Conservation (phyloP, 2,113 vertebrate genomes). For the Aspidoscelis tigris region DNA sequence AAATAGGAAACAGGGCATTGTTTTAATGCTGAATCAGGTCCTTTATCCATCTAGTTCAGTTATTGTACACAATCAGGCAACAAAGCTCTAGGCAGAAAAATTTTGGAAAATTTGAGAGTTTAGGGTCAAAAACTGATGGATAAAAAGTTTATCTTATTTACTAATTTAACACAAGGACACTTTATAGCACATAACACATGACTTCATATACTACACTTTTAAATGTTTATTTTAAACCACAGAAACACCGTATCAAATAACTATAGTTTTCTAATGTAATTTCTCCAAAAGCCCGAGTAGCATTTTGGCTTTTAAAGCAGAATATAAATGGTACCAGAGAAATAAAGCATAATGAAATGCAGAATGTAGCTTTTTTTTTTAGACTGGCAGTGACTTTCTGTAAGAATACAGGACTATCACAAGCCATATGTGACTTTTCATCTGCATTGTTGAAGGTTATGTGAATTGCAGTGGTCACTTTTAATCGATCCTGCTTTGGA, state of each 20-base stretch:
- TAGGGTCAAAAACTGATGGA: not conserved
- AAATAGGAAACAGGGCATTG: too few relatives aligned
- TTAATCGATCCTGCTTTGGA: not conserved
- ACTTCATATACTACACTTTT: not conserved
- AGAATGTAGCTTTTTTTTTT: not conserved
- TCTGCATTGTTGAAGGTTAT: not conserved
- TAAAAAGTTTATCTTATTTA: not conserved
- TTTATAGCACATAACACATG: not conserved
- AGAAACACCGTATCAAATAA: not conserved
- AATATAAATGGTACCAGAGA: not conserved
- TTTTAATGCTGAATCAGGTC: too few relatives aligned
- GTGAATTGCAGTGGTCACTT: not conserved
- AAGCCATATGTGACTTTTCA: not conserved
- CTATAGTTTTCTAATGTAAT: not conserved
- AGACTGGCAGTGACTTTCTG: not conserved
- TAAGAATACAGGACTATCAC: not conserved
- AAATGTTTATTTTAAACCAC: not conserved
- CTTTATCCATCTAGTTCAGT: too few relatives aligned
- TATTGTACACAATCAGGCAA: too few relatives aligned
- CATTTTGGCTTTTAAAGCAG: not conserved
- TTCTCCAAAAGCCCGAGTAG: not conserved
- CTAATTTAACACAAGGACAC: not conserved
- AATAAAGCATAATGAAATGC: not conserved
- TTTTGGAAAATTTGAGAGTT: not conserved
- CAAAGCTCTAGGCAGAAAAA: too few relatives aligned